A percentile compares a stretch with the other conserved stretches of the same genome.
Conservation (phyloP, 2,888 invertebrate species). For the Amiota communis region DNA sequence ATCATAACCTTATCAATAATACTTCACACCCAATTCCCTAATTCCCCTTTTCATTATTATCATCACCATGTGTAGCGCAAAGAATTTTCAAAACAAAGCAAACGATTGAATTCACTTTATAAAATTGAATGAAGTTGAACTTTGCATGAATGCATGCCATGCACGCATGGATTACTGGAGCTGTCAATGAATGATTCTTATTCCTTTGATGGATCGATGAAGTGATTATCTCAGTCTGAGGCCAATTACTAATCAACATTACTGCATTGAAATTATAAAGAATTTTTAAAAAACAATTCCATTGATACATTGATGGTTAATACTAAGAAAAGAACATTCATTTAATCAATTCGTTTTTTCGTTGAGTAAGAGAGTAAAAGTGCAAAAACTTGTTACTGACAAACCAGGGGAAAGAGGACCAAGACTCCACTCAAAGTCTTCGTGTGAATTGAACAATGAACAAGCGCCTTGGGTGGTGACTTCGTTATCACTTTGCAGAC, state of each 20-base stretch:
- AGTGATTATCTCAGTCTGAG: not conserved
- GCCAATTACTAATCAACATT: conserved; percentile 1
- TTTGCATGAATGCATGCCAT: not conserved
- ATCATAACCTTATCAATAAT: not conserved
- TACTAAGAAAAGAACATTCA: not conserved
- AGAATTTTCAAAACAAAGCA: not conserved
- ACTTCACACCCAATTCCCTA: not conserved
- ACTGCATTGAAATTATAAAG: too few relatives aligned
- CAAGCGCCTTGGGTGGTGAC: not conserved
- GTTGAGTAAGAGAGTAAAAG: not conserved
- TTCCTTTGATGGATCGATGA: not conserved
- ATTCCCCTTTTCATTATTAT: not conserved
- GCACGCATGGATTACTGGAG: not conserved
- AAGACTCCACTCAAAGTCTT: too few relatives aligned
- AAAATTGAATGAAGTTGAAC: not conserved
- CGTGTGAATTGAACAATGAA: too few relatives aligned
- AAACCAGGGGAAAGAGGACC: too few relatives aligned
- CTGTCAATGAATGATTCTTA: conserved; percentile 3
- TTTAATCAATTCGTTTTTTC: conserved; percentile 6
- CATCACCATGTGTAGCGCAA: not conserved
- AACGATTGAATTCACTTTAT: conserved; percentile 4
- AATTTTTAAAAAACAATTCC: too few relatives aligned
- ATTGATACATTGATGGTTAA: too few relatives aligned
- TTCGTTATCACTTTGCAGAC: not conserved
- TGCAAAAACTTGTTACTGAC: conserved; percentile 5